Conservation (phyloP, 1,140 invertebrate species). For the Trialeurodes vaporariorum region DNA sequence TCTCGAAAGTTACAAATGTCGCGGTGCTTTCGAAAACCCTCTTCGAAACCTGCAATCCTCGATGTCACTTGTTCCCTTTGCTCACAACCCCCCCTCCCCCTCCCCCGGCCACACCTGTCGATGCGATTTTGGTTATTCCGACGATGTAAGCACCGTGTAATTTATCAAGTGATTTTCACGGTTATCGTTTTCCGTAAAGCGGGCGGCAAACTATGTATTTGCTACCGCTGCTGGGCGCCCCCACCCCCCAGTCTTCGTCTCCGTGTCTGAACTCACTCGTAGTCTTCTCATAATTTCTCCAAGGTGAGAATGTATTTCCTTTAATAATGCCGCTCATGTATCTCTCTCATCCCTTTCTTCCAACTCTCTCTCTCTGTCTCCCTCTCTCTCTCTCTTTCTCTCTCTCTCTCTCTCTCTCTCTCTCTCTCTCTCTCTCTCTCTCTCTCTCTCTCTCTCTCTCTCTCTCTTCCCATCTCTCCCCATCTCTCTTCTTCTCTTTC, state of each 20-base stretch:
- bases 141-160: neutral
- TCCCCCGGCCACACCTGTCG: no score
- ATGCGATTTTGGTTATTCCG: no score
- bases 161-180: neutral
- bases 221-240: neutral
- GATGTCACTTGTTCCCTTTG: no score
- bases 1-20: no score
- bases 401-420: neutral
- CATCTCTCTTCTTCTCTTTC: neutral
- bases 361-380: neutral
- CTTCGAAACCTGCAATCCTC: no score
- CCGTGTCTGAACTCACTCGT: neutral
- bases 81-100: no score
- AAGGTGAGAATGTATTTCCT: neutral
- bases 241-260: neutral
- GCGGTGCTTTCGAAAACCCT: no score
- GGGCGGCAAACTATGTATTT: no score
- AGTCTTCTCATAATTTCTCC: neutral
- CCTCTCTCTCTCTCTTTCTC: neutral
- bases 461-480: neutral
- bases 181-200: neutral
- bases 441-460: neutral
- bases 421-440: neutral
- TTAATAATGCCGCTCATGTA: neutral
- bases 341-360: no score